A percentile compares a stretch with the other conserved stretches of the same genome.
Conservation (phyloP, 64 coral and sea anemone genomes). For the Pachyseris speciosa region DNA sequence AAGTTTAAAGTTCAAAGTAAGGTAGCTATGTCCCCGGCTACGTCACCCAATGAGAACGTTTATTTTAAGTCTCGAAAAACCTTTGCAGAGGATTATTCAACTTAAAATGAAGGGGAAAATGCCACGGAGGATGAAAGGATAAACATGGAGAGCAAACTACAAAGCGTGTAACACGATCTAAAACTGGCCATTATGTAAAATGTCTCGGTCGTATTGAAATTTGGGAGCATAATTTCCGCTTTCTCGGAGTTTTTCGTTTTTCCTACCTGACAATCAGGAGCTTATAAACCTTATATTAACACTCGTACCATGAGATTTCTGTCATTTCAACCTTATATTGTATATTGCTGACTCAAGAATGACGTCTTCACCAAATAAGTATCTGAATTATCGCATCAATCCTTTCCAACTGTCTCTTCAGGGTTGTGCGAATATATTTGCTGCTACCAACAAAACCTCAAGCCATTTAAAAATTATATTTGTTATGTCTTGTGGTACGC, state of each 20-base stretch:
- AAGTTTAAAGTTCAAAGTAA: neutral
- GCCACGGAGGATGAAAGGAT: neutral
- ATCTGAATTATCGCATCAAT: too few relatives aligned
- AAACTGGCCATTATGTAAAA: neutral
- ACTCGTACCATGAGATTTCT: neutral
- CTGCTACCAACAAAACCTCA: neutral
- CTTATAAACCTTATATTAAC: neutral
- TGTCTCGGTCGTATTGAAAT: neutral
- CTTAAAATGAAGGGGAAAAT: neutral
- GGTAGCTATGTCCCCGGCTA: neutral
- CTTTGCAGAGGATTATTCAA: neutral
- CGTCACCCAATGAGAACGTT: neutral
- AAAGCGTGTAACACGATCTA: too few relatives aligned
- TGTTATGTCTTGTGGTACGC: neutral
- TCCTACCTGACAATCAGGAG: neutral
- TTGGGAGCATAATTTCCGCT: neutral
- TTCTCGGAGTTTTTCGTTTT: neutral
- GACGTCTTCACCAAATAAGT: neutral
- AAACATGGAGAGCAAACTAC: too few relatives aligned
- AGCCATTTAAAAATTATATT: neutral
- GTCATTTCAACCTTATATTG: neutral
- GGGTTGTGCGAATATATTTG: too few relatives aligned
- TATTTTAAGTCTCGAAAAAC: neutral
- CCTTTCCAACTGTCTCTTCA: too few relatives aligned
- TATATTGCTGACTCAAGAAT: neutral